phyloP scores from a whole-genome alignment of 2,888 invertebrate species.

The Hartigia nigra region DNA sequence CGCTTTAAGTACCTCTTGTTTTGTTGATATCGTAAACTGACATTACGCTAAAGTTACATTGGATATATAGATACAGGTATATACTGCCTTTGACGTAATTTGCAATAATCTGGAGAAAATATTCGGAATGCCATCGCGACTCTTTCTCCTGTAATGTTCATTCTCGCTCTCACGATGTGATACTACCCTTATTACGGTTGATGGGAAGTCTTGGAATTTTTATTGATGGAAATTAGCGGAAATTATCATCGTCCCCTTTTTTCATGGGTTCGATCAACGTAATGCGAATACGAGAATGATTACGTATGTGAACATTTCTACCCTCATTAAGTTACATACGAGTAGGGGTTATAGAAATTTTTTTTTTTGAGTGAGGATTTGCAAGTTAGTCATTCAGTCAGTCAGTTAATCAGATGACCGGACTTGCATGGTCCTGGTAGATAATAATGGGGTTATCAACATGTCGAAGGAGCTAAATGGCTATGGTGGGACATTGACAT shows the following conservation, averaged over 20 bases:
- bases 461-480: background rate
- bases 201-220: background rate
- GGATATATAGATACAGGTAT: background rate
- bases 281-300: background rate
- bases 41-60: background rate
- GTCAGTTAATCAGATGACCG: background rate
- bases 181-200: background rate
- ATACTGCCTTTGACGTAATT: background rate
- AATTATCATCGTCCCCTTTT: background rate
- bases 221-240: background rate
- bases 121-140: background rate
- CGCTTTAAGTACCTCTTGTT: background rate
- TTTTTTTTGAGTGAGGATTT: background rate
- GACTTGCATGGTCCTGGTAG: background rate
- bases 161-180: background rate
- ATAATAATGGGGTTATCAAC: background rate
- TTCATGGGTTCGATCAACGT: background rate
- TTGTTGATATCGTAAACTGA: background rate
- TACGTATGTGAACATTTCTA: background rate
- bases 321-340: background rate
- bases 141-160: background rate
- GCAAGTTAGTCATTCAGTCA: background rate
- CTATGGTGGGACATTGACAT: background rate
- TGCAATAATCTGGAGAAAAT: background rate
- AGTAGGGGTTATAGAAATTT: background rate